These are phyloP conservation scores for Silurus aristotelis DNA, from an alignment of 2,797 vertebrate genomes.

Conservation along the genomic window DNA sequence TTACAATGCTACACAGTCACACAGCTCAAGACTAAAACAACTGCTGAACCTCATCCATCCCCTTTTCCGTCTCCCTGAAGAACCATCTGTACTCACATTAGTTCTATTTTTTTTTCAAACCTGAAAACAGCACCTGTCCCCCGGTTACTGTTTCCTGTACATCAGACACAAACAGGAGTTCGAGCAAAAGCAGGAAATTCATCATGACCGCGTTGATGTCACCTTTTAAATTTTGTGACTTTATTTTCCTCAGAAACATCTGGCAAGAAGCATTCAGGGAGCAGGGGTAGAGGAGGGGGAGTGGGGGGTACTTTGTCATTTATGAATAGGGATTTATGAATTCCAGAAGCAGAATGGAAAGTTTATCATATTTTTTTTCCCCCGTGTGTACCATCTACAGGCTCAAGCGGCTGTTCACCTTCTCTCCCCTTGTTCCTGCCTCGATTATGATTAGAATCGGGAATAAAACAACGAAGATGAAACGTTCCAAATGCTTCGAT, in stretches of 20 bases:
- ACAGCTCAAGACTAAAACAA: constrained; percentile 3
- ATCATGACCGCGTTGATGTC: constrained; percentile 45
- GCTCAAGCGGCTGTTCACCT: constrained; percentile 19
- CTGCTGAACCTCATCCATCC: constrained; percentile 15
- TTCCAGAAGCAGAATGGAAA: constrained; percentile 45
- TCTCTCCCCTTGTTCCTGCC: constrained; percentile 19
- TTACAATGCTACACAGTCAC: too few species aligned
- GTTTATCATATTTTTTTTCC: constrained; percentile 33
- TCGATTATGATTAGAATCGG: constrained; percentile 16
- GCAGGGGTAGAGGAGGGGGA: background rate
- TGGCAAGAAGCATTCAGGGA: constrained; percentile 61
- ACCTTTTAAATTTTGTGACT: constrained; percentile 61
- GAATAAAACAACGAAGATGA: background rate
- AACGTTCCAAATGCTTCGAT: constrained; percentile 4
- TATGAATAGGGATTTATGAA: constrained; percentile 44
- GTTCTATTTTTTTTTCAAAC: constrained; percentile 14
- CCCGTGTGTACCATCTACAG: constrained; percentile 21
- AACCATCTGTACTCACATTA: background rate
- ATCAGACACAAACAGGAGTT: background rate
- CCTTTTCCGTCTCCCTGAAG: background rate
- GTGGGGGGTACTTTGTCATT: constrained; percentile 2
- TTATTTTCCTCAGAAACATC: constrained; percentile 64
- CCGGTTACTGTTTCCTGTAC: background rate
- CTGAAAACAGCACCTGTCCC: background rate
- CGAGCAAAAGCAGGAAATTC: background rate